Evolutionary conservation across 1,140 invertebrate species (phyloP), one percentile per base, ranked within the genome.

Genomic region (Papilio polyxenes): DNA sequence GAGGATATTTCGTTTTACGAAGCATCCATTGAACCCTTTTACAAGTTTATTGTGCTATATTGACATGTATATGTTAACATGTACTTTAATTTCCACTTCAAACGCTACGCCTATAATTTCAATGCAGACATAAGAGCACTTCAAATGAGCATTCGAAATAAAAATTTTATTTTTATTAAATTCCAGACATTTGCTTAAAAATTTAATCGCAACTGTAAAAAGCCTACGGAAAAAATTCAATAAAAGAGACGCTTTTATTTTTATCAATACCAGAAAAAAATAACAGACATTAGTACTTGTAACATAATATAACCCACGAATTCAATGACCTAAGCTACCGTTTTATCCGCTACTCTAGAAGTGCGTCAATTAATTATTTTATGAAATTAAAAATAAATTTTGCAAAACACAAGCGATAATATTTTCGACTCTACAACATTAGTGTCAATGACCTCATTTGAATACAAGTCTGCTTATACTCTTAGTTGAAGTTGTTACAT

Each of bases 381-480:
- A 69, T 69, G 3, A 11, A 15, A 11, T 69, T 37, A 69, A 31
- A 72, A 72, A 65, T 65, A 72, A 56, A 37, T 72, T 37, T 62
- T 15, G 13, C 31, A 72, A 40, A 72, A 40, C 31, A 72, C 31
- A 72, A 69, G 31, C 65, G 6, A 69, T 40, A 37, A 5, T 37
- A 13, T 15, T 72, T 72, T 72, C 13, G 23, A 15, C 31, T 72
- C 31, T 72, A 40, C 65, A 72, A 37, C 13, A 17, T 72, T 72
- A 31, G 31, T 31, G 65, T 72, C 65, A 72, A 72, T 72, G 65
- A 15, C 31, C 37, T 72, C 23, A 72, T 72, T 72, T 72, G 37
- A 72, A 72, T 72, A 72, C 65, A 40, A 72, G 31, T 40, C 31
- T 59, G n/a, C 56, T n/a, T 59, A 51, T 20, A 72, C 31, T 72